Conservation (phyloP, 2,113 vertebrate species). For the Tyrannus savana region DNA sequence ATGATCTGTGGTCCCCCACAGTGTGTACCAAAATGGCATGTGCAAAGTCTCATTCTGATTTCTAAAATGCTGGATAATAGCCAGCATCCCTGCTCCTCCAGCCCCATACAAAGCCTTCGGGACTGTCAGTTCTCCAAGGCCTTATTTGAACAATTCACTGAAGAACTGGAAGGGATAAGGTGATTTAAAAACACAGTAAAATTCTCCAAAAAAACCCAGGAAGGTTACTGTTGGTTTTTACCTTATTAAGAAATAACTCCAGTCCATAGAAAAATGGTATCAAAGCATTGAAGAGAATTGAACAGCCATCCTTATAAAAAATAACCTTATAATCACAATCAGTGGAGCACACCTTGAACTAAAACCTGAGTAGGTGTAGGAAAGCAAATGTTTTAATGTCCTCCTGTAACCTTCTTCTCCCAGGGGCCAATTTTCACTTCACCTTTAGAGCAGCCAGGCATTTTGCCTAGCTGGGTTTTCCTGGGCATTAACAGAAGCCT, state of each 20-base stretch:
- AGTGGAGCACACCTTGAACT: background rate
- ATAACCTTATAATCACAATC: background rate
- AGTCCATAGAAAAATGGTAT: background rate
- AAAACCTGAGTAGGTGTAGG: background rate
- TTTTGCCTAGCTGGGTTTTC: background rate
- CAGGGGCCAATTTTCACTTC: background rate
- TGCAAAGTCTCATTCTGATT: conserved; percentile 35
- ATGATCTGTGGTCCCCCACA: conserved; percentile 19
- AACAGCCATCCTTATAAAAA: background rate
- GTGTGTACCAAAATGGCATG: conserved; percentile 50
- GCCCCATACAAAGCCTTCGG: background rate
- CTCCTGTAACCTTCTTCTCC: background rate
- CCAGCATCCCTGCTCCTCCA: background rate
- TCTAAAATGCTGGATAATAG: conserved; percentile 24
- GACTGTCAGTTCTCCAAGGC: conserved; percentile 51
- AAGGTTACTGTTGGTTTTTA: background rate
- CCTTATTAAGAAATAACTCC: background rate
- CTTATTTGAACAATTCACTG: conserved; percentile 58
- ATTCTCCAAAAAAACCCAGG: background rate
- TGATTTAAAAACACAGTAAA: conserved; percentile 21
- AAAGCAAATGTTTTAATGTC: background rate
- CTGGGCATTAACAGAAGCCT: background rate
- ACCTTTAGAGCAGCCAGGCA: background rate
- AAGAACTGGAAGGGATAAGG: conserved; percentile 32
- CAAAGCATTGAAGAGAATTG: background rate